Conservation (phyloP, 2,888 invertebrate species). For the Drosophila meridiana region DNA sequence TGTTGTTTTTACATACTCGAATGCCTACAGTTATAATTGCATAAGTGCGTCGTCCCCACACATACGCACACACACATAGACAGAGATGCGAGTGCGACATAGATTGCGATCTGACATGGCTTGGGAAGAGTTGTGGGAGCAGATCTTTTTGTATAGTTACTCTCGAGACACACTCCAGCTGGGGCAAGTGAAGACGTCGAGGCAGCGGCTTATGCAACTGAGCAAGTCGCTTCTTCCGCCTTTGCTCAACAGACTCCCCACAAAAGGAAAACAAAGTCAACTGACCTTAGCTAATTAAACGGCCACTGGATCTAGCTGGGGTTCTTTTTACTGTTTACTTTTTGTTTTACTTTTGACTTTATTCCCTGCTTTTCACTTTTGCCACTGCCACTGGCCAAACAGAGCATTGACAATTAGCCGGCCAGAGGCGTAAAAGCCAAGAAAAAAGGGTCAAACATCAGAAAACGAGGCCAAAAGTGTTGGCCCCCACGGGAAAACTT, state of each 20-base stretch:
- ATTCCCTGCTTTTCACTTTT: conserved; percentile 40
- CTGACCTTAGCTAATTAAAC: conserved; percentile 64
- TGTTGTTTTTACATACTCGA: conserved; percentile 57
- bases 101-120: conserved; percentile 48
- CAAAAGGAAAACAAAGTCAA: conserved; percentile 36
- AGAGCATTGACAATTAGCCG: conserved; percentile 60
- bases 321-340: conserved; percentile 3
- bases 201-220: conserved; percentile 42
- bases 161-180: conserved; percentile 36
- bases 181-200: neutral
- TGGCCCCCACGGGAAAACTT: conserved; percentile 22
- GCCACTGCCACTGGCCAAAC: conserved; percentile 40
- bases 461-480: neutral
- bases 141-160: conserved; percentile 37
- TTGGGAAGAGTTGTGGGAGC: conserved; percentile 52
- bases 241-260: conserved; percentile 4
- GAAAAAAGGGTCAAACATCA: conserved; percentile 17
- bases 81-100: conserved; percentile 41
- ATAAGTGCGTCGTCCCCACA: conserved; percentile 69
- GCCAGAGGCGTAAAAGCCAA: conserved; percentile 22
- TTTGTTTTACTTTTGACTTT: neutral
- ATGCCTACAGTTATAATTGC: conserved; percentile 74
- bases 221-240: conserved; percentile 31
- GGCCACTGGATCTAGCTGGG: conserved; percentile 23
- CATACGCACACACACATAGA: conserved; percentile 16